Evolutionary conservation across 2,113 vertebrate genomes (phyloP).

Genomic region (Gobius niger): DNA sequence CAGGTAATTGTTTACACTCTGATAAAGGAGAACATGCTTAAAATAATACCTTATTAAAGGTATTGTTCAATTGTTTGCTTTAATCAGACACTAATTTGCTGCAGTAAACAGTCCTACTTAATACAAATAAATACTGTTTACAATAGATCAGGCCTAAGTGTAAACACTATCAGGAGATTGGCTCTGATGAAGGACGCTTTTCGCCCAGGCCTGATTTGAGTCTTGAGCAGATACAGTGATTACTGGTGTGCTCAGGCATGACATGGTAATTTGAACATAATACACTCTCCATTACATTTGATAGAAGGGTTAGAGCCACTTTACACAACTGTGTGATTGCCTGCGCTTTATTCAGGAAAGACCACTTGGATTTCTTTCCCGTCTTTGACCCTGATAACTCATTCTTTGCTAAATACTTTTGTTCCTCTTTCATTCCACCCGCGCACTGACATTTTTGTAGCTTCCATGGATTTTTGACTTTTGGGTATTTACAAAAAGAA

Average conservation of each 20-base stretch:
- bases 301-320: conserved; percentile 1
- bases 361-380: conserved; percentile 10
- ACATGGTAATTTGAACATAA: conserved; percentile 17
- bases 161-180: neutral
- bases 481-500: neutral
- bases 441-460: neutral
- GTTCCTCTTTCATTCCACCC: conserved; percentile 1
- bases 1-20: too few species aligned
- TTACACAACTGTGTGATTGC: neutral
- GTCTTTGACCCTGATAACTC: conserved; percentile 12
- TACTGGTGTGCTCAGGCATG: conserved; percentile 1
- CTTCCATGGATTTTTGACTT: neutral
- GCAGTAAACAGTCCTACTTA: conserved; percentile 5
- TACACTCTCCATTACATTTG: conserved; percentile 12
- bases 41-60: too few species aligned
- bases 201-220: neutral
- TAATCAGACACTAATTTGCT: neutral
- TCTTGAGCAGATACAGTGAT: conserved; percentile 14
- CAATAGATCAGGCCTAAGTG: neutral
- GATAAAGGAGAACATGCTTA: too few species aligned
- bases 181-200: conserved; percentile 7
- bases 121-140: conserved; percentile 7
- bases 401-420: neutral
- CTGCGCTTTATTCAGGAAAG: neutral
- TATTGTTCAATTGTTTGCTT: neutral